Base-by-base conservation (phyloP, 2,113 vertebrate genomes). In the Colossoma macropomum region DNA sequence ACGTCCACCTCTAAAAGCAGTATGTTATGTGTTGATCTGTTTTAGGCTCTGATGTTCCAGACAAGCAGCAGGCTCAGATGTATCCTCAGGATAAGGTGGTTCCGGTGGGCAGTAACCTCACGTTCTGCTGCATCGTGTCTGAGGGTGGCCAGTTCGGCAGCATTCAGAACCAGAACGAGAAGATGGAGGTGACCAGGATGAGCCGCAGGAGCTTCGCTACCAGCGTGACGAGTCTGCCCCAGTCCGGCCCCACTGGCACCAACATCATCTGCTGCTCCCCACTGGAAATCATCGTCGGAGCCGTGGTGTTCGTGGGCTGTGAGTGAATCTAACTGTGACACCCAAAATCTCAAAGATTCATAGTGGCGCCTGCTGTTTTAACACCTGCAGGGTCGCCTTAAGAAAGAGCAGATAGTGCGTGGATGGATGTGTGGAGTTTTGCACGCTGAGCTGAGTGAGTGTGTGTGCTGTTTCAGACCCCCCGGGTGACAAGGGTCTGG, bases 301-400 rank as follows among this genome's bases (percentile, higher is more conserved):
- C 92, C 0, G 91, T 93, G 34, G 69, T 94, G 34, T 95, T 95
- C 86, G 90, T 94, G 52, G 94, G 93, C 90, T 92, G 94, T 95
- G 90, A 95, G 94, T 84, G 41, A 45, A 45, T 45, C 41, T 45
- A 6, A 9, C 41, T 45, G 10, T 11, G 10, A 11, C 10, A 1
- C 10, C 4, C 5, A 45, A 9, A 45, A n/a, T 4, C 8, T 2
- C 13, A 5, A n/a, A n/a, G 5, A 6, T 2, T 15, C 13, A 2
- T 2, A 6, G 4, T 15, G 13, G 2, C 50, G 13, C 50, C 50
- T 6, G 15, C 50, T 15, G 2, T 52, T 8, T 52, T 52, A 41
- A 41, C 4, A 9, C n/a, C n/a, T n/a, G n/a, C n/a, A n/a, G n/a
- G n/a, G n/a, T n/a, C n/a, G n/a, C n/a, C n/a, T n/a, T n/a, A n/a